These are phyloP conservation scores for Tubulanus polymorphus DNA, from an alignment of 2,888 invertebrate genomes.

Conservation along the genomic window DNA sequence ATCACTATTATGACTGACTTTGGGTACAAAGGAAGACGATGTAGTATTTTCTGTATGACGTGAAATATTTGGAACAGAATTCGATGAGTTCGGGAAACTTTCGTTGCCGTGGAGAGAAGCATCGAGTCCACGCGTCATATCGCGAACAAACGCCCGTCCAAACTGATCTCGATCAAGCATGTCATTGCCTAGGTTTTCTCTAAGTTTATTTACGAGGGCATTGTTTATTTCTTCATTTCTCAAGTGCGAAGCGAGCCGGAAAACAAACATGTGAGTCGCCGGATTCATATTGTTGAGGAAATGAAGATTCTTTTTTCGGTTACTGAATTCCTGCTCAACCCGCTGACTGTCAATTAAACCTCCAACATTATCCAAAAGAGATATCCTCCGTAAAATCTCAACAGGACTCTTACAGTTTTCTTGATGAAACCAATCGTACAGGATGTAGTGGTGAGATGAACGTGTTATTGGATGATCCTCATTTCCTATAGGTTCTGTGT, in stretches of 20 bases:
- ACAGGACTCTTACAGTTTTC: conserved; percentile 10
- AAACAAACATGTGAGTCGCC: conserved; percentile 5
- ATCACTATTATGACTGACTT: no score
- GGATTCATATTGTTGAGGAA: conserved; percentile 12
- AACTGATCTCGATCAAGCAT: no score
- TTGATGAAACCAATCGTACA: conserved; percentile 17
- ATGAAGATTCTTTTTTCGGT: conserved; percentile 8
- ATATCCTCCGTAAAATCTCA: conserved; percentile 8
- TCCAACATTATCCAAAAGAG: conserved; percentile 8
- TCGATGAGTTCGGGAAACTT: no score
- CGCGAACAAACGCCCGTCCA: no score
- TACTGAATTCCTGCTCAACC: conserved; percentile 15
- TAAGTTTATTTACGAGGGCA: no score
- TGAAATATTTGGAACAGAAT: no score
- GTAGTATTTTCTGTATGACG: no score
- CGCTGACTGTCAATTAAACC: conserved; percentile 10
- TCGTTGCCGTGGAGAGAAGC: no score
- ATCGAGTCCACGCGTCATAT: no score
- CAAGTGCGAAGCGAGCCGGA: neutral
- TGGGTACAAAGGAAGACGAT: no score
- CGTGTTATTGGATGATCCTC: conserved; percentile 7
- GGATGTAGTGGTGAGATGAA: conserved; percentile 2
- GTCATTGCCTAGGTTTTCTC: no score
- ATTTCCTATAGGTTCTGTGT: neutral
- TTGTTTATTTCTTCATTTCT: neutral